Evolutionary conservation across 2,888 invertebrate species (phyloP).

Genomic region (Drosophila seclusa): DNA sequence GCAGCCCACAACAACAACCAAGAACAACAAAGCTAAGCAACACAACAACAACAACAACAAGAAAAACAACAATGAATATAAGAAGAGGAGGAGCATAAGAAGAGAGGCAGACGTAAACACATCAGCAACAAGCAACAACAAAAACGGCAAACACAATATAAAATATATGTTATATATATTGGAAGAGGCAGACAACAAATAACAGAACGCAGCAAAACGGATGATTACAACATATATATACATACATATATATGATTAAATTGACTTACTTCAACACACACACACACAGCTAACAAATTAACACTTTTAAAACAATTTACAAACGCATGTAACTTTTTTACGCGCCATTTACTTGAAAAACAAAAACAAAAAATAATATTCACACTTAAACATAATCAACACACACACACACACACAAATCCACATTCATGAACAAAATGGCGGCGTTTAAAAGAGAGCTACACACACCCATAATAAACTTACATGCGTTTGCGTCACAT

Average conservation of each 20-base stretch:
- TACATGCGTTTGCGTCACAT: conserved; percentile 71
- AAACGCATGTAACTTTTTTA: conserved; percentile 78
- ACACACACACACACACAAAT: conserved; percentile 37
- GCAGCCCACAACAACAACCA: conserved; percentile 32
- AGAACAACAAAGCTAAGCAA: conserved; percentile 4
- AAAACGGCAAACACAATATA: conserved; percentile 15
- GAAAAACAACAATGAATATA: conserved; percentile 13
- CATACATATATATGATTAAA: conserved; percentile 21
- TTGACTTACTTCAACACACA: conserved; percentile 40
- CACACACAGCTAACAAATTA: conserved; percentile 10
- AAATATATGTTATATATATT: conserved; percentile 15
- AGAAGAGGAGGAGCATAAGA: background rate
- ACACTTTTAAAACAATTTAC: conserved; percentile 41
- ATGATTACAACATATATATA: conserved; percentile 14
- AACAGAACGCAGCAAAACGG: conserved; percentile 15
- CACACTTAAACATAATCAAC: conserved; percentile 37
- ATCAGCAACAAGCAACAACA: conserved; percentile 19
- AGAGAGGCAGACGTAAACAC: background rate
- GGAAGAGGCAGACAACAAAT: conserved; percentile 5
- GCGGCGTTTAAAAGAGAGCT: conserved; percentile 73
- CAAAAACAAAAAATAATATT: conserved; percentile 18
- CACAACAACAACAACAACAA: conserved; percentile 42
- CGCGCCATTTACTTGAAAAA: conserved; percentile 65
- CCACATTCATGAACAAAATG: conserved; percentile 53
- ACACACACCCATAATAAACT: conserved; percentile 17